Base-by-base conservation (phyloP, 2,797 vertebrate genomes). In the Clamator glandarius region DNA sequence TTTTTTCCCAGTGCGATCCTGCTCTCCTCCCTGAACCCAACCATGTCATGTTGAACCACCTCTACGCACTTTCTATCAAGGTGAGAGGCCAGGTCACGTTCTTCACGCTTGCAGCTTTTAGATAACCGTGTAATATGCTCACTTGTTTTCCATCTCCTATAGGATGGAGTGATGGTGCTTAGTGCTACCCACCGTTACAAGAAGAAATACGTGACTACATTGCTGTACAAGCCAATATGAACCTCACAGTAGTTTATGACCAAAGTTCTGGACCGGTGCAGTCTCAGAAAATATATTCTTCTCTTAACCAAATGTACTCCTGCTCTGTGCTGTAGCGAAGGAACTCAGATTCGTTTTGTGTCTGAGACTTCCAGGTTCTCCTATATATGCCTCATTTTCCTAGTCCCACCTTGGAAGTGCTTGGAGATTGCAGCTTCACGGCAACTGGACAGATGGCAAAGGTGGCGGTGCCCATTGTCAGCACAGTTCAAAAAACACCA, bases 151-250 rank as follows among this genome's bases (percentile, higher is more conserved):
- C 95, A 4, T 94, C 89, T 95, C 87, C 79, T 92, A 79, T 58
- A 99, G 99, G 99, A 99, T 35, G 99, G 99, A 3, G 99, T 99
- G 90, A 99, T 99, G 99, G 99, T 99, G 90, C 98, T 99, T 73
- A 99, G 99, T 9, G 99, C 99, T 5, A 99, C 99, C 5, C 99
- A 99, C 95, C 97, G 99, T 61, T 99, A 99, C 98, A 99, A 99
- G 97, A 99, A 99, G 97, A 99, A 99, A 80, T 99, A 99, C 0
- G 99, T 99, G 93, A 99, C 99, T 63, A 99, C 99, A 25, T 98
- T 99, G 62, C 97, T 99, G 19, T 99, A 99, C 98, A 99, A 99
- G 95, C 99, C 99, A 10, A 98, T 99, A 98, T 99, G 98, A 99
- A 36, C 70, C 19, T 55, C 69, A 0, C 2, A 42, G 58, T 17